phyloP scores from a whole-genome alignment of 2,888 invertebrate species.

The Phlogophora meticulosa region DNA sequence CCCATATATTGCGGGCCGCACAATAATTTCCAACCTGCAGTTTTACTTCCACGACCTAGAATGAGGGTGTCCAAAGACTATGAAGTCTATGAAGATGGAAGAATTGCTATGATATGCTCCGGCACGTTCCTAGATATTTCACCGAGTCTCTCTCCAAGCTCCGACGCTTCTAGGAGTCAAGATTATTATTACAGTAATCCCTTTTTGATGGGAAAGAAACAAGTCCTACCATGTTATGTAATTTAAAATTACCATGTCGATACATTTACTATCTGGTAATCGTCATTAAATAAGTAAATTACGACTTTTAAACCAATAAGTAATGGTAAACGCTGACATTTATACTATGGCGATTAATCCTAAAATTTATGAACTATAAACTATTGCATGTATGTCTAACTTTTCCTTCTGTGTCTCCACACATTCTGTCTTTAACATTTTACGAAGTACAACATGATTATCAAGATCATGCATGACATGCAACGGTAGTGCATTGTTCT shows the following conservation, averaged over 20 bases:
- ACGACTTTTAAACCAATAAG: slow-evolving; percentile 19
- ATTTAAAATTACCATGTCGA: slow-evolving; percentile 19
- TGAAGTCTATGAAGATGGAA: neutral
- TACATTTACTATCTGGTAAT: slow-evolving; percentile 39
- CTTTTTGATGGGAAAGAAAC: slow-evolving; percentile 21
- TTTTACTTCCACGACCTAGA: too few relatives aligned
- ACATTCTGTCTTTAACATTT: neutral
- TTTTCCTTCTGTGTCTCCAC: slow-evolving; percentile 6
- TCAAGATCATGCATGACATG: neutral
- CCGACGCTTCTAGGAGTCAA: neutral
- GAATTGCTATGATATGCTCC: neutral
- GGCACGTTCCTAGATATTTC: neutral
- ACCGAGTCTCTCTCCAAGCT: neutral
- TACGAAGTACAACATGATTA: slow-evolving; percentile 2
- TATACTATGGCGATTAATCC: slow-evolving; percentile 13
- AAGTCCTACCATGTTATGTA: slow-evolving; percentile 16
- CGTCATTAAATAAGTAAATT: slow-evolving; percentile 28
- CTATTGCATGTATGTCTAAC: neutral
- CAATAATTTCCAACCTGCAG: too few relatives aligned
- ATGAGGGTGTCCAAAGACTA: too few relatives aligned
- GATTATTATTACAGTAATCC: slow-evolving; percentile 21
- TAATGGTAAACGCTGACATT: slow-evolving; percentile 13
- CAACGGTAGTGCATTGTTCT: slow-evolving; percentile 3
- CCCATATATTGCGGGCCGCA: too few relatives aligned
- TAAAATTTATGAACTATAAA: slow-evolving; percentile 33